A percentile compares a stretch with the other conserved stretches of the same genome.
Evolutionary conservation across 64 coral and sea anemone species (phyloP).

Genomic region (Platygyra sinensis): DNA sequence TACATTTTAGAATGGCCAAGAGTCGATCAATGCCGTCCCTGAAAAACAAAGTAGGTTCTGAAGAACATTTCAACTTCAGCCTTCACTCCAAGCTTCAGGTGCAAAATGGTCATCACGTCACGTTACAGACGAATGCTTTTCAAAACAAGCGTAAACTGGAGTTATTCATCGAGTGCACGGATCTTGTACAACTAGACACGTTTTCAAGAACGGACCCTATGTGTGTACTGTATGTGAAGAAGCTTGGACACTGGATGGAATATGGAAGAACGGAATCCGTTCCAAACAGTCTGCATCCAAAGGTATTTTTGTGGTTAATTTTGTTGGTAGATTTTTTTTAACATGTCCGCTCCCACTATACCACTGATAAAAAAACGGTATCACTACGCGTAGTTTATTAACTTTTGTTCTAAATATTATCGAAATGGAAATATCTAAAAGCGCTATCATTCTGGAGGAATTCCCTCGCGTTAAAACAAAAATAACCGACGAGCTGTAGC

Average conservation of each 20-base stretch:
- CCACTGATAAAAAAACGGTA: too few species aligned
- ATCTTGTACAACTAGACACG: slow-evolving; percentile 77
- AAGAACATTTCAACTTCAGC: neutral
- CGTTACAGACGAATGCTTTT: slow-evolving; percentile 62
- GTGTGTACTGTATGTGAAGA: slow-evolving; percentile 85
- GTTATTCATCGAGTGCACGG: slow-evolving; percentile 73
- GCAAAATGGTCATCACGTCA: neutral
- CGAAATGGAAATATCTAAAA: too few species aligned
- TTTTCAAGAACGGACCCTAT: slow-evolving; percentile 86
- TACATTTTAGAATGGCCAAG: neutral
- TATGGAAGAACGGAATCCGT: slow-evolving; percentile 92
- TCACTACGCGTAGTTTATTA: too few species aligned
- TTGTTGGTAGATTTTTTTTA: too few species aligned
- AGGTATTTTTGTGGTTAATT: slow-evolving; percentile 33
- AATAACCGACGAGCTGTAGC: too few species aligned
- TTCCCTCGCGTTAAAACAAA: too few species aligned
- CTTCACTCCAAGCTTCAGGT: neutral
- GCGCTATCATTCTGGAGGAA: too few species aligned
- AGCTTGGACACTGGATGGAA: slow-evolving; percentile 87
- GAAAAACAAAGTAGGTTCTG: neutral
- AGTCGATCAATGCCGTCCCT: slow-evolving; percentile 6
- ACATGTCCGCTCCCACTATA: too few species aligned
- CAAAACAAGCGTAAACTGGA: slow-evolving; percentile 71
- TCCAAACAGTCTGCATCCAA: slow-evolving; percentile 79
- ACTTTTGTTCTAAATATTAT: too few species aligned